phyloP scores from a whole-genome alignment of 1,140 invertebrate genomes.

The Procambarus clarkii region DNA sequence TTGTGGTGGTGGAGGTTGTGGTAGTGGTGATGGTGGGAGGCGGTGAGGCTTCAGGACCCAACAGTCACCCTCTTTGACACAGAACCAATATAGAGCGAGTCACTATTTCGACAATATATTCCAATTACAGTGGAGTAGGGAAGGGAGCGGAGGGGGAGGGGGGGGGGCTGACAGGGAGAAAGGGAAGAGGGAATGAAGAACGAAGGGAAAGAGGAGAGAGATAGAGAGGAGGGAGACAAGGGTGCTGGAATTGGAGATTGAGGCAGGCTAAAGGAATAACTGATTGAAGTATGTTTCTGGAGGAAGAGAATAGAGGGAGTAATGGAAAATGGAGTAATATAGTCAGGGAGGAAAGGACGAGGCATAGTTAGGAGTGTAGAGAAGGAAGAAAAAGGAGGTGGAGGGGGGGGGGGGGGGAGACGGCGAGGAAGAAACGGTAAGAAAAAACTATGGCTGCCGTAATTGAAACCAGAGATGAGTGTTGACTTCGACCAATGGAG shows the following conservation, averaged over 20 bases:
- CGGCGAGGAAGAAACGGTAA: neutral
- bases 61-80: neutral
- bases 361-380: neutral
- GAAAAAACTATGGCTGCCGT: neutral
- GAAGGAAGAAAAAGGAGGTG: too few species aligned
- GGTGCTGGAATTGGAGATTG: too few species aligned
- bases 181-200: slow-evolving; percentile 1
- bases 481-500: too few species aligned
- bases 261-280: too few species aligned
- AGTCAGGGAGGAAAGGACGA: neutral
- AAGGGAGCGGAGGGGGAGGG: neutral
- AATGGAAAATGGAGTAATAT: too few species aligned
- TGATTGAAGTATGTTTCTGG: too few species aligned
- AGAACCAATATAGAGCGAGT: slow-evolving; percentile 12
- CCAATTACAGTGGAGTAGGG: slow-evolving; percentile 8
- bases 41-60: too few species aligned
- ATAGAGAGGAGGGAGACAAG: neutral
- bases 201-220: neutral
- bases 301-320: too few species aligned
- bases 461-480: slow-evolving; percentile 25
- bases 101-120: slow-evolving; percentile 21
- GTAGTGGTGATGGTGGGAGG: too few species aligned
- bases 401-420: neutral
- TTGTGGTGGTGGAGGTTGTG: too few species aligned
- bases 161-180: slow-evolving; percentile 4